phyloP scores from a whole-genome alignment of 2,113 vertebrate genomes.

The Tricholaema leucomelas region DNA sequence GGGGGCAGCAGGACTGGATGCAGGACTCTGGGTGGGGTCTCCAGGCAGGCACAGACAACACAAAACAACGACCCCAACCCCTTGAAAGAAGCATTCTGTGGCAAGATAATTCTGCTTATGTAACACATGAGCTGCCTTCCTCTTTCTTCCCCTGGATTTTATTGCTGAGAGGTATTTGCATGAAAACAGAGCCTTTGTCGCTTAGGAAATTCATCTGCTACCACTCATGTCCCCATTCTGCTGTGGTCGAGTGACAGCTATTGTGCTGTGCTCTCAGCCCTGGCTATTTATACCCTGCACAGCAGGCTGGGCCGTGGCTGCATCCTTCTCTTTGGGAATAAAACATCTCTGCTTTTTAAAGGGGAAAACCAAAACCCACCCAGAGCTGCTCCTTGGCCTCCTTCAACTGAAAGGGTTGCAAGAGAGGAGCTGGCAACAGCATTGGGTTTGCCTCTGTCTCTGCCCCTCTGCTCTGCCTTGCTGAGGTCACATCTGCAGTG shows the following conservation, averaged over 20 bases:
- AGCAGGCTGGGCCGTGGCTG: not conserved
- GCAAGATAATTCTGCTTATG: slow-evolving; percentile 58
- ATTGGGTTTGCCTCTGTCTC: not conserved
- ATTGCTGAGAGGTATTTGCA: slow-evolving; percentile 61
- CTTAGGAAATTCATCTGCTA: slow-evolving; percentile 53
- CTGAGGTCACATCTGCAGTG: too few species aligned
- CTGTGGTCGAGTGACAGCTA: slow-evolving; percentile 19
- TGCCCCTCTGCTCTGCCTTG: too few species aligned
- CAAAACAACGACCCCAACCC: not conserved
- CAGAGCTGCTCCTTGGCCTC: not conserved
- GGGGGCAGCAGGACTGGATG: too few species aligned
- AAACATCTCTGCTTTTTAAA: not conserved
- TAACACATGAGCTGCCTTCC: slow-evolving; percentile 50
- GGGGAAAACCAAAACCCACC: not conserved
- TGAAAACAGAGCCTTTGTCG: slow-evolving; percentile 63
- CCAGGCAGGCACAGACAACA: not conserved
- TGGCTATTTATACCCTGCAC: slow-evolving; percentile 10
- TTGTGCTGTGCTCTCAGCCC: slow-evolving; percentile 10
- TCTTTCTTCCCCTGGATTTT: slow-evolving; percentile 23
- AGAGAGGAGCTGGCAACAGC: accelerated
- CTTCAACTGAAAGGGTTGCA: accelerated
- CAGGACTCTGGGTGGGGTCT: not conserved
- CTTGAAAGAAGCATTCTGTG: slow-evolving; percentile 11
- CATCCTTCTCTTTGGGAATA: not conserved
- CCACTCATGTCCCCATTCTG: slow-evolving; percentile 1